These are phyloP conservation scores for Caenorhabditis sulstoni DNA, from an alignment of 2,888 invertebrate genomes.

Conservation along the genomic window DNA sequence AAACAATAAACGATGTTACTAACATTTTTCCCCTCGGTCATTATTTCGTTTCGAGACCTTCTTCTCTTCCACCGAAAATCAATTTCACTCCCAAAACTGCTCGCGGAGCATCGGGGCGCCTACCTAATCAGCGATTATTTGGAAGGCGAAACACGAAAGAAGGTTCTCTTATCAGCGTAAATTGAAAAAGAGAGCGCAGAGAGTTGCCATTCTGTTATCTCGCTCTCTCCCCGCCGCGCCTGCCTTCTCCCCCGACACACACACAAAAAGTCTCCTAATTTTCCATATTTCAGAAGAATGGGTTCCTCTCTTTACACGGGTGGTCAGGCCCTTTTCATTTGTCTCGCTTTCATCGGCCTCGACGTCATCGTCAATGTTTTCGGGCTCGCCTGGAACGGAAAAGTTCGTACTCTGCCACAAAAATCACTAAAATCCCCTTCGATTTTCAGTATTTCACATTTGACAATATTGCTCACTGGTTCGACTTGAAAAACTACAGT, in stretches of 20 bases:
- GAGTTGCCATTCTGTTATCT: constrained; percentile 14
- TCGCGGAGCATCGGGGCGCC: constrained; percentile 12
- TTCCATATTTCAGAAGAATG: too few species aligned
- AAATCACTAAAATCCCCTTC: too few species aligned
- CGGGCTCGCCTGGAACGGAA: constrained; percentile 69
- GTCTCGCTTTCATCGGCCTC: constrained; percentile 69
- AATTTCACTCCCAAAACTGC: not conserved
- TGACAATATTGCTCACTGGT: constrained; percentile 78
- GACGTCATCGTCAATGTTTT: constrained; percentile 66
- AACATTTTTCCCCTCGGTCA: too few species aligned
- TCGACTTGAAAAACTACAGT: constrained; percentile 76
- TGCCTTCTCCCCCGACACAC: too few species aligned
- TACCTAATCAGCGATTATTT: constrained; percentile 47
- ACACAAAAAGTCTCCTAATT: too few species aligned
- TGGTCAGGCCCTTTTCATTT: constrained; percentile 74
- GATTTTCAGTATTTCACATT: constrained; percentile 72
- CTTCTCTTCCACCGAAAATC: not conserved
- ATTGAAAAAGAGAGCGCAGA: constrained; percentile 4
- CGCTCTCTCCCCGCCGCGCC: too few species aligned
- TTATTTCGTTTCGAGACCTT: too few species aligned
- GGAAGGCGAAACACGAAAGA: not conserved
- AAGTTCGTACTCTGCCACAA: constrained; percentile 21
- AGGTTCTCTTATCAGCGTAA: too few species aligned
- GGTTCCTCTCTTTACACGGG: constrained; percentile 73
- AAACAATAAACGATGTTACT: too few species aligned